Conservation (phyloP, 1,140 invertebrate species). For the Zelostemma sp. region DNA sequence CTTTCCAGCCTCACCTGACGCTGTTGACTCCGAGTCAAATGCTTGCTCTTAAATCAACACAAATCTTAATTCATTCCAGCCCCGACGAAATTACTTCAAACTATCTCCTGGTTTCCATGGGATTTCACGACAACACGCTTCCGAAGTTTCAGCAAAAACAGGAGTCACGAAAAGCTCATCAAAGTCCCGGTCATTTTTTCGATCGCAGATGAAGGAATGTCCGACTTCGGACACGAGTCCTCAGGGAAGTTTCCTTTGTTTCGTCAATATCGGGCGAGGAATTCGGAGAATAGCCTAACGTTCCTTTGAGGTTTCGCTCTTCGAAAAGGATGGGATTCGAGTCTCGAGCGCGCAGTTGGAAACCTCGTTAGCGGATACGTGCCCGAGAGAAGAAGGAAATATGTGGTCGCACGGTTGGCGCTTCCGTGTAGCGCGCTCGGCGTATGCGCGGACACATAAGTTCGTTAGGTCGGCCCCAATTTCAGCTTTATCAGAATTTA, state of each 20-base stretch:
- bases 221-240: too few relatives aligned
- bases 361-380: constrained; percentile 46
- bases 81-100: not conserved
- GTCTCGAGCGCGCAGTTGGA: constrained; percentile 49
- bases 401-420: constrained; percentile 47
- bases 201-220: too few relatives aligned
- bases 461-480: constrained; percentile 60
- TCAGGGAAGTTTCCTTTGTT: constrained; percentile 22
- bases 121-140: too few relatives aligned
- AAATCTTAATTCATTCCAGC: constrained; percentile 6
- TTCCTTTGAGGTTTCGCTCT: constrained; percentile 48
- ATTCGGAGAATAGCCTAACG: constrained; percentile 44
- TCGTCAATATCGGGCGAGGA: constrained; percentile 38
- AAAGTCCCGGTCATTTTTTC: too few relatives aligned
- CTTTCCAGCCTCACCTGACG: constrained; percentile 27
- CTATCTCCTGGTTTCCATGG: not conserved
- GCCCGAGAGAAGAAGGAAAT: constrained; percentile 48
- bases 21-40: constrained; percentile 23
- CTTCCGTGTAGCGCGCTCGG: constrained; percentile 33
- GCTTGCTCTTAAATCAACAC: constrained; percentile 36
- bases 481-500: constrained; percentile 60
- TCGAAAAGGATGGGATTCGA: constrained; percentile 38
- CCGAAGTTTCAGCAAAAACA: too few relatives aligned
- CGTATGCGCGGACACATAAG: constrained; percentile 56
- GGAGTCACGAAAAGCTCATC: too few relatives aligned